phyloP scores from a whole-genome alignment of 1,140 invertebrate species.

The Neotoxoptera formosana region DNA sequence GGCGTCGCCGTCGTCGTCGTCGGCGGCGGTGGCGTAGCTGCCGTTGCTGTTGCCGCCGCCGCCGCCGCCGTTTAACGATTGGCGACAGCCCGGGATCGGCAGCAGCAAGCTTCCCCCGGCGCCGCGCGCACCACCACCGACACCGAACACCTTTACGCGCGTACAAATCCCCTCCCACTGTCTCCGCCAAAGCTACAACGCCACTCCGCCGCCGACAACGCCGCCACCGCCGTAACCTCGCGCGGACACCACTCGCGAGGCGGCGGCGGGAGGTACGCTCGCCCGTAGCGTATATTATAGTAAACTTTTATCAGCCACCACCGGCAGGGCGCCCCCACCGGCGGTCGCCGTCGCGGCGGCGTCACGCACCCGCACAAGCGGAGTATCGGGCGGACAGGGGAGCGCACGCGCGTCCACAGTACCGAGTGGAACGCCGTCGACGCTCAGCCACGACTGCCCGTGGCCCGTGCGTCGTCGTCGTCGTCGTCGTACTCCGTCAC shows the following conservation, averaged over 20 bases:
- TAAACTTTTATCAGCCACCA: conserved; percentile 55
- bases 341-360: conserved; percentile 16
- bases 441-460: conserved; percentile 30
- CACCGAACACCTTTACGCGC: conserved; percentile 35
- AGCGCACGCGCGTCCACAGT: conserved; percentile 54
- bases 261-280: neutral
- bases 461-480: conserved; percentile 4
- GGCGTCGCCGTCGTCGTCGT: conserved; percentile 22
- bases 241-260: neutral
- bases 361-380: conserved; percentile 51
- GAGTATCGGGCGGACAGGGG: neutral
- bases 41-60: neutral
- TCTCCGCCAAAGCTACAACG: neutral
- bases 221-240: neutral
- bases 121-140: neutral
- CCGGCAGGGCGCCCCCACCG: conserved; percentile 1
- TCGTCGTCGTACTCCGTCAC: conserved; percentile 7
- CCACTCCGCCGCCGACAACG: neutral
- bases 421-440: conserved; percentile 41
- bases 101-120: conserved; percentile 41
- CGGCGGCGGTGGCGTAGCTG: neutral
- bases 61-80: conserved; percentile 58
- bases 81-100: conserved; percentile 58
- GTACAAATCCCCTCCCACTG: neutral
- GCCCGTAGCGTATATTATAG: conserved; percentile 22